Percentiles rank a stretch among this genome's conserved stretches.
Evolutionary conservation across 2,888 invertebrate species (phyloP).

Genomic region (Tipula unca): DNA sequence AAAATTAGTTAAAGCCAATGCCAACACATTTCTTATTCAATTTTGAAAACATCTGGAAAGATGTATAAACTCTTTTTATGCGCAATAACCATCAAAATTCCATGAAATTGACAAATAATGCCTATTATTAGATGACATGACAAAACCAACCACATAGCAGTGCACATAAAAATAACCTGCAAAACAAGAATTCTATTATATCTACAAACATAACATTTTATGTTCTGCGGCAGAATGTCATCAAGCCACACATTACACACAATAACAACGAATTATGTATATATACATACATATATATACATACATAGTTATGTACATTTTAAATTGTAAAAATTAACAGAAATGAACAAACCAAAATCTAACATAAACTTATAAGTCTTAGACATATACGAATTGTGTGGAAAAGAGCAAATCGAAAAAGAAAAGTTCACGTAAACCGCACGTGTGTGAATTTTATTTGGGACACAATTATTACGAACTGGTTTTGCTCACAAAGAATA

Average conservation of each 20-base stretch:
- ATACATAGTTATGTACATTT: neutral
- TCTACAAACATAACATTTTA: neutral
- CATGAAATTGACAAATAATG: neutral
- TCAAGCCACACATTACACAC: neutral
- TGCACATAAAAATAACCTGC: neutral
- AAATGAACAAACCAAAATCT: neutral
- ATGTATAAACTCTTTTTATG: too few relatives aligned
- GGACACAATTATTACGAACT: neutral
- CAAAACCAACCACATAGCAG: neutral
- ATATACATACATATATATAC: neutral
- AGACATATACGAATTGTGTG: neutral
- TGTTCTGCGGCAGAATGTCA: neutral
- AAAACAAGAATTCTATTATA: neutral
- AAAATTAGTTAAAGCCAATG: too few relatives aligned
- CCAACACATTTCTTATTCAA: too few relatives aligned
- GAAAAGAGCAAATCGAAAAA: neutral
- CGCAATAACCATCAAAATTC: too few relatives aligned
- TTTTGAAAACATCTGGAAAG: too few relatives aligned
- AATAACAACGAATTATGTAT: neutral
- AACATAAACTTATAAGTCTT: neutral
- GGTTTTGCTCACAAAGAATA: neutral
- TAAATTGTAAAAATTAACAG: neutral
- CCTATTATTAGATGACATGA: neutral
- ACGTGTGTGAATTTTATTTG: neutral
- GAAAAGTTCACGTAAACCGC: neutral